These are phyloP conservation scores for Anniella stebbinsi DNA, from an alignment of 2,797 vertebrate species.

Conservation along the genomic window DNA sequence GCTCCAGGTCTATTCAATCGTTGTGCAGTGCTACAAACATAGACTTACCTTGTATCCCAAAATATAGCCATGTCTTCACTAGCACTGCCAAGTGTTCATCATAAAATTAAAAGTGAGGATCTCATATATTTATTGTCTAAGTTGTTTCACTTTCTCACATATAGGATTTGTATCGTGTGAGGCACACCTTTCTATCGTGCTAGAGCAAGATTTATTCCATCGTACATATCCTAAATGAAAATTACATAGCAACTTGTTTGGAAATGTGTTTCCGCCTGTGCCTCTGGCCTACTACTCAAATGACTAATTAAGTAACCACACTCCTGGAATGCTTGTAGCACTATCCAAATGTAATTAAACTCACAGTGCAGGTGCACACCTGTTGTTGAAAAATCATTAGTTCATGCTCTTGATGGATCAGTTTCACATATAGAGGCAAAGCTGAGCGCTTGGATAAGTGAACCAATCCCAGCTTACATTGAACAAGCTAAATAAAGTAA, in stretches of 20 bases:
- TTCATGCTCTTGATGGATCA: not conserved
- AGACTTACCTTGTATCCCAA: not conserved
- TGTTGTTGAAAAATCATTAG: conserved; percentile 42
- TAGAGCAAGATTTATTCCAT: not conserved
- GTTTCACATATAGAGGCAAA: conserved; percentile 22
- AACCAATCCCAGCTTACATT: not conserved
- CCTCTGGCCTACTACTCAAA: conserved; percentile 5
- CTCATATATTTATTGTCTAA: not conserved
- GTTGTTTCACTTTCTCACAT: not conserved
- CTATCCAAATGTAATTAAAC: not conserved
- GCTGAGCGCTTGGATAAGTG: conserved; percentile 3
- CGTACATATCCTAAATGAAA: not conserved
- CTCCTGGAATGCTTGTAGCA: conserved; percentile 22
- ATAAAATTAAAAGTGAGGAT: not conserved
- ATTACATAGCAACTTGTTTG: not conserved
- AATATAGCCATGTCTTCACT: not conserved
- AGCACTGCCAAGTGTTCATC: not conserved
- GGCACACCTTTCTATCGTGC: not conserved
- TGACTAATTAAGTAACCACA: not conserved
- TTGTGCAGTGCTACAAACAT: not conserved
- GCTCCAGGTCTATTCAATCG: not conserved
- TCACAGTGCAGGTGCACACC: not conserved
- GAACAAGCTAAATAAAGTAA: conserved; percentile 18
- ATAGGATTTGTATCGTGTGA: not conserved
- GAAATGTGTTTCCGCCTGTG: conserved; percentile 24